A percentile compares a stretch with the other conserved stretches of the same genome.
Evolutionary conservation across 2,888 invertebrate genomes (phyloP).

Genomic region (Herminia tarsipennalis): DNA sequence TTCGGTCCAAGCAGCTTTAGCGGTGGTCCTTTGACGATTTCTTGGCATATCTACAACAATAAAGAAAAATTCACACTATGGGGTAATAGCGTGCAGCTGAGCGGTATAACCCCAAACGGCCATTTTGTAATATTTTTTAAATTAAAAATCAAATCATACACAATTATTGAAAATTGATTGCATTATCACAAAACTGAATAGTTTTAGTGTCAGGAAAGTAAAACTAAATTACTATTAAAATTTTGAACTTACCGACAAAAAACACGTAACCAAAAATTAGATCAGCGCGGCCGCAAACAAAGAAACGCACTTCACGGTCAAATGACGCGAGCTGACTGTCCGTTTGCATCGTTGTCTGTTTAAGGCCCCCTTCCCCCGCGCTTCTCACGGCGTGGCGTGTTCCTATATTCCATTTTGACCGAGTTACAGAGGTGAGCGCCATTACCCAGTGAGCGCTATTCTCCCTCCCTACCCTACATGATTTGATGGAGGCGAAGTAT

Average conservation of each 20-base stretch:
- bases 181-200: not conserved
- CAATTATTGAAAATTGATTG: not conserved
- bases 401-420: too few species aligned
- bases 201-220: not conserved
- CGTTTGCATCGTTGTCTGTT: not conserved
- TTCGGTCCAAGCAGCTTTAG: constrained; percentile 21
- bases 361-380: not conserved
- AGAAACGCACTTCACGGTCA: constrained; percentile 28
- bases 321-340: not conserved
- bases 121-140: not conserved
- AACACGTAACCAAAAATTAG: constrained; percentile 21
- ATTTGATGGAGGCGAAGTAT: too few species aligned
- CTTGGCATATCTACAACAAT: not conserved
- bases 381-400: not conserved
- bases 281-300: constrained; percentile 21
- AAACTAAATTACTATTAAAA: too few species aligned
- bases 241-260: constrained; percentile 6
- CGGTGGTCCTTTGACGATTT: constrained; percentile 15
- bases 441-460: too few species aligned
- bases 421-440: too few species aligned
- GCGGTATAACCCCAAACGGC: not conserved
- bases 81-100: not conserved
- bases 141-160: not conserved
- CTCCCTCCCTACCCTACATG: too few species aligned
- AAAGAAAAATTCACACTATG: not conserved